Conservation (phyloP, 2,113 vertebrate genomes). For the Hippoglossus stenolepis region DNA sequence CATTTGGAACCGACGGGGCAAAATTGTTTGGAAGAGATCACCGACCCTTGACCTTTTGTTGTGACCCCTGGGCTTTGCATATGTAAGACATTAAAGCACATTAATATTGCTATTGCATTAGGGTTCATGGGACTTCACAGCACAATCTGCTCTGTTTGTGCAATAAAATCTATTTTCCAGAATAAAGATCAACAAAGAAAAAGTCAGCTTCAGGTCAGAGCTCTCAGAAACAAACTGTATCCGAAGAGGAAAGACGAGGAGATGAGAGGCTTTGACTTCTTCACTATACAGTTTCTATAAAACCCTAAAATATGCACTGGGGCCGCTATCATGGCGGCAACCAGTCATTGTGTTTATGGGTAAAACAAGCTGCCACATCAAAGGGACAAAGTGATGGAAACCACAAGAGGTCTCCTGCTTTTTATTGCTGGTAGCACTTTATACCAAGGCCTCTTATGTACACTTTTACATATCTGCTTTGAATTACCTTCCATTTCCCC, state of each 20-base stretch:
- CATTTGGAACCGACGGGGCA: constrained; percentile 79
- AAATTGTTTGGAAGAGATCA: constrained; percentile 85
- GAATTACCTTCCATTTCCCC: constrained; percentile 86
- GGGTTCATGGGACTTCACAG: constrained; percentile 33
- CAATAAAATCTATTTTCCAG: constrained; percentile 25
- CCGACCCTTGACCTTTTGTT: constrained; percentile 78
- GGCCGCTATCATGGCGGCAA: constrained; percentile 68
- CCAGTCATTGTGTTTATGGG: constrained; percentile 77
- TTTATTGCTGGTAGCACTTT: constrained; percentile 88
- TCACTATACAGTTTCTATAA: constrained; percentile 54
- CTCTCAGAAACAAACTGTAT: neutral
- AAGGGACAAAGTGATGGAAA: constrained; percentile 83
- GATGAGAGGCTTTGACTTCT: neutral
- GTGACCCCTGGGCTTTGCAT: constrained; percentile 82
- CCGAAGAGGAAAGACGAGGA: neutral
- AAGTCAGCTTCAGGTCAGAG: neutral
- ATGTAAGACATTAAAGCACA: constrained; percentile 85
- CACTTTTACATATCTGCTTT: constrained; percentile 86
- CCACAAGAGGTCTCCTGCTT: constrained; percentile 84
- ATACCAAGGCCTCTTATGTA: constrained; percentile 84
- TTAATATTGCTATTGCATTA: constrained; percentile 75
- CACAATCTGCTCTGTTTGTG: constrained; percentile 1
- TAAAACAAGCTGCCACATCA: constrained; percentile 83
- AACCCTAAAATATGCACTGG: constrained; percentile 49
- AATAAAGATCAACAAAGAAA: neutral